A percentile compares a stretch with the other conserved stretches of the same genome.
These are phyloP conservation scores for Psococerastis gibbosa DNA, from an alignment of 2,888 invertebrate species.

Conservation along the genomic window DNA sequence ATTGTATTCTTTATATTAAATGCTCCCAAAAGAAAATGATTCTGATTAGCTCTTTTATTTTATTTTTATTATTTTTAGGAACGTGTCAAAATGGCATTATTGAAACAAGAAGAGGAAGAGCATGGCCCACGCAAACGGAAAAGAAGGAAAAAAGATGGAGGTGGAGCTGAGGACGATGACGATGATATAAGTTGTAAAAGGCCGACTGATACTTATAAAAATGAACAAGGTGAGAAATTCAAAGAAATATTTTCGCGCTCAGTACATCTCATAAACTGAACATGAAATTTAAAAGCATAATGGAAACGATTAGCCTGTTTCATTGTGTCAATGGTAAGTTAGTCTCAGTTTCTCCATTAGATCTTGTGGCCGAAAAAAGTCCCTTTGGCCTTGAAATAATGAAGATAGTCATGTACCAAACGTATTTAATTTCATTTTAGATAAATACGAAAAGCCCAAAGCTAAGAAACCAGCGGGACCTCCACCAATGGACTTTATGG, in stretches of 20 bases:
- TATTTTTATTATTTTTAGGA: slow-evolving; percentile 24
- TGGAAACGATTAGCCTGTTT: no score
- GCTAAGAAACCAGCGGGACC: slow-evolving; percentile 36
- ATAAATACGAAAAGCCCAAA: slow-evolving; percentile 31
- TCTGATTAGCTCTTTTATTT: background rate
- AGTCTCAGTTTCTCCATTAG: no score
- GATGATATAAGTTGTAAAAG: background rate
- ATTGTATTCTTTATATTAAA: no score
- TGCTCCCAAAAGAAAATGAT: no score
- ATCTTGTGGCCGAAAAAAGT: no score
- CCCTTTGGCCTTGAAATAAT: no score
- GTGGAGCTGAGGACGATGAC: slow-evolving; percentile 18
- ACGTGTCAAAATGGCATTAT: slow-evolving; percentile 56
- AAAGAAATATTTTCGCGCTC: no score
- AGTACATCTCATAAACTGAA: no score
- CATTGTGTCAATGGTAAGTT: no score
- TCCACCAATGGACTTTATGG: slow-evolving; percentile 59
- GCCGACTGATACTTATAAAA: no score
- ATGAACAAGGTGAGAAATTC: slow-evolving; percentile 22
- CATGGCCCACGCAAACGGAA: slow-evolving; percentile 42
- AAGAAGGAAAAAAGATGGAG: slow-evolving; percentile 22
- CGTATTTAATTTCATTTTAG: slow-evolving; percentile 10
- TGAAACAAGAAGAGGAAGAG: slow-evolving; percentile 50
- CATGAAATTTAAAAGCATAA: no score
- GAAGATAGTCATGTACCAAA: no score